phyloP scores from a whole-genome alignment of 2,797 vertebrate genomes.

The Cryptoblepharus egeriae region DNA sequence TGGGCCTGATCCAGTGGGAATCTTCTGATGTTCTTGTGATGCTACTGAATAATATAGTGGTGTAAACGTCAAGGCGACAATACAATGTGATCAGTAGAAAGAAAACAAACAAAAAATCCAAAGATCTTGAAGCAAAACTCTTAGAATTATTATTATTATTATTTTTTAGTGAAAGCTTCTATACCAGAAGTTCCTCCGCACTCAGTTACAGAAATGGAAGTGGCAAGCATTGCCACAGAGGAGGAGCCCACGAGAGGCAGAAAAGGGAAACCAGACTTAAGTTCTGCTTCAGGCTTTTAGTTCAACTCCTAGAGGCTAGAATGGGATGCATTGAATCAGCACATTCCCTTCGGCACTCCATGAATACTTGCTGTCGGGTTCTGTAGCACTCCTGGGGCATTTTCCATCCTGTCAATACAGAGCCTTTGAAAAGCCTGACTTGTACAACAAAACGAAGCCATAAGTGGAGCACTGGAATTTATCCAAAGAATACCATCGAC shows the following conservation, averaged over 20 bases:
- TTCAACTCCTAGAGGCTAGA: slow-evolving; percentile 15
- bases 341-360: neutral
- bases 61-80: too few relatives aligned
- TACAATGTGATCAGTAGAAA: too few relatives aligned
- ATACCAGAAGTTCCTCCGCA: slow-evolving; percentile 1
- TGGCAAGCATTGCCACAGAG: slow-evolving; percentile 4
- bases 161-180: neutral
- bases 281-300: slow-evolving; percentile 38
- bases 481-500: too few relatives aligned
- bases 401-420: neutral
- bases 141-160: too few relatives aligned
- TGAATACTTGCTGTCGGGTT: slow-evolving; percentile 21
- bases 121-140: too few relatives aligned
- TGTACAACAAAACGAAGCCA: slow-evolving; percentile 19
- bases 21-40: too few relatives aligned
- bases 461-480: neutral
- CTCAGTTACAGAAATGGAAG: neutral
- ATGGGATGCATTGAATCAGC: slow-evolving; percentile 1
- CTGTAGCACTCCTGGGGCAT: neutral
- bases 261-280: slow-evolving; percentile 26
- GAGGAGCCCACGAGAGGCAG: neutral
- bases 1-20: too few relatives aligned
- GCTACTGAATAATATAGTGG: too few relatives aligned
- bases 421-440: neutral
- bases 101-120: too few relatives aligned